Base-by-base conservation (phyloP, 1,140 invertebrate genomes). In the Drosophila saltans region DNA sequence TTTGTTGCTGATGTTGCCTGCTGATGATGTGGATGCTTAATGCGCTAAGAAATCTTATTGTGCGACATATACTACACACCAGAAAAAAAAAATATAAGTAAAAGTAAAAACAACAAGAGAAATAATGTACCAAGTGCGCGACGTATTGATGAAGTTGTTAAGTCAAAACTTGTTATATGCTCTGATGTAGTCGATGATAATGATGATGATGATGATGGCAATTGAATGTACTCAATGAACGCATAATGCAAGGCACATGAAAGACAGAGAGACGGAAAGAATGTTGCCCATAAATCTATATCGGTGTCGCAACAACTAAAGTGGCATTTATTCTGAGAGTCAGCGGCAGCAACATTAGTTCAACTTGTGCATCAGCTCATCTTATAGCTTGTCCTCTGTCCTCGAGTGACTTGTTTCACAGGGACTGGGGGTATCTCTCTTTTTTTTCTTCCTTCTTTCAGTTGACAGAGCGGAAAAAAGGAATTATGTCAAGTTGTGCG, bases 401-500 rank as follows among this genome's bases (percentile, higher is more conserved):
- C 8, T 52, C 1, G 45, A 9, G 36, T 40, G 66, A 30, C 48
- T 59, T 41, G 40, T 40, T 26, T 41, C 45, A 33, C 28, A 16
- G 24, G 24, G 45, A 21, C 33, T 7, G 1, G 9, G 45, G 45
- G 8, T 40, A 3, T 26, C 21, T 52, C 10, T 52, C 6, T 21
- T 24, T 10, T 52, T 36, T 66, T 24, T 40, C 70, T 58, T 59
- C 56, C 36, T 57, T 64, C 45, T 64, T 45, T 62, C 67, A 57
- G 75, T 60, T 64, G 75, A 39, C 59, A 65, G 71, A 75, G 77
- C 77, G 77, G 77, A 88, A 80, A 77, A 82, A 71, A 82, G 80
- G 77, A 89, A 88, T 88, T 88, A 88, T 84, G 84, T 88, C 83
- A 88, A 89, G 83, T 89, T 88, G 83, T 75, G 80, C 71, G 84